phyloP scores from a whole-genome alignment of 2,797 vertebrate species.

The Sebastes kiyomatsui region DNA sequence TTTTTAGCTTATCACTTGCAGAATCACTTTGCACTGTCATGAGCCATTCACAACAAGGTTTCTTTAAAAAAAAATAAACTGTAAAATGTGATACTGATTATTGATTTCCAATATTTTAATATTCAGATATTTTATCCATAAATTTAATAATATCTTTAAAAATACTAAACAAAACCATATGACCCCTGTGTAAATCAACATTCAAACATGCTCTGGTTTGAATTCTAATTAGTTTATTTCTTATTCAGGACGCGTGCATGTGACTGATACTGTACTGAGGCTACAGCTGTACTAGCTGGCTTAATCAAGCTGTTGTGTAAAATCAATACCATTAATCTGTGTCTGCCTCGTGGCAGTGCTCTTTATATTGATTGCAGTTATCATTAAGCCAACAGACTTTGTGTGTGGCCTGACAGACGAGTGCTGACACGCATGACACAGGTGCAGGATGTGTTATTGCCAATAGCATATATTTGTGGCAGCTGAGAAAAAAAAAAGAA shows the following conservation, averaged over 20 bases:
- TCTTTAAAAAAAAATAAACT: background rate
- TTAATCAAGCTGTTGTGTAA: slow-evolving; percentile 1
- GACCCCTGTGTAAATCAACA: background rate
- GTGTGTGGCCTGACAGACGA: background rate
- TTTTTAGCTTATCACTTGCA: background rate
- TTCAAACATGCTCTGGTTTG: background rate
- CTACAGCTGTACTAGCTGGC: background rate
- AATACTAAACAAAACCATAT: background rate
- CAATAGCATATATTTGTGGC: background rate
- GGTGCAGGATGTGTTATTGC: background rate
- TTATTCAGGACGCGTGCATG: background rate
- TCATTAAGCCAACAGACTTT: background rate
- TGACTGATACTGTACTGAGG: background rate
- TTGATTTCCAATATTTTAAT: background rate
- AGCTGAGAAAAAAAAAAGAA: background rate
- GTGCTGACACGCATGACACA: background rate
- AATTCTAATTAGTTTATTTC: background rate
- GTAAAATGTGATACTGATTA: background rate
- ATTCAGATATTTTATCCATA: background rate
- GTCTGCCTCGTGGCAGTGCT: background rate
- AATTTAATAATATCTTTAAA: background rate
- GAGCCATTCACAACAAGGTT: background rate
- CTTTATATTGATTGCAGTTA: slow-evolving; percentile 19
- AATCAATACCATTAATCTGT: slow-evolving; percentile 17
- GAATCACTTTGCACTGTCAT: background rate